Evolutionary conservation across 2,797 vertebrate genomes (phyloP), one percentile per base, ranked within the genome.

Genomic region (Malacoctenus gilli): DNA sequence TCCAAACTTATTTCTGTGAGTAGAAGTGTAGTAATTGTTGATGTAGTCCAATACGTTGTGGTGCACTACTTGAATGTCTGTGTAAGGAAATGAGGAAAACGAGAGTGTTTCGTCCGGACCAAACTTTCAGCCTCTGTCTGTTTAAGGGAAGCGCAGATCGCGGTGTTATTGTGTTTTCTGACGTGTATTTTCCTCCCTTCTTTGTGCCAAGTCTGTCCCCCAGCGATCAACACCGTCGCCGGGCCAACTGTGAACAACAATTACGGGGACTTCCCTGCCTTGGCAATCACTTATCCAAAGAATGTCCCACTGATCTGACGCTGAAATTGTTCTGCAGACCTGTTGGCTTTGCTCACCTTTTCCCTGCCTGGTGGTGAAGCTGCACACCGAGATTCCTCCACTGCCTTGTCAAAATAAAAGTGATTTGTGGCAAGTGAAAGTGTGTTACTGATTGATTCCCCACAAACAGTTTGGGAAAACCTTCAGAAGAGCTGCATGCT

Each of bases 151-250:
- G n/a, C n/a, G n/a, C n/a, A n/a, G n/a, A n/a, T n/a, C n/a, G n/a
- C n/a, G n/a, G 37, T 72, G 40, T 39, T 54, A 23, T 25, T 77
- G 31, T 40, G 0, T 0, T 44, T 16, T 18, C 16, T 49, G 55
- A 62, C 25, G 71, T 37, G 4, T 16, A 16, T 21, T 64, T 80
- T 62, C 48, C 39, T 65, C 19, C 25, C 15, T 18, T 59, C 22
- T 62, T 59, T 58, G 71, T 83, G 79, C 77, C 83, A 76, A 79
- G 76, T 43, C 34, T 19, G 63, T 70, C 60, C 41, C 37, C 71
- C n/a, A 46, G 56, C 53, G 64, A 39, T 66, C 38, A 37, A 21
- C 37, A 34, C 59, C 49, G 47, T 51, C 13, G 1, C 30, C 32
- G 8, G 39, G 68, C 57, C 59, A 56, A 70, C 72, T 79, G 69